A percentile compares a stretch with the other conserved stretches of the same genome.
Evolutionary conservation across 2,797 vertebrate species (phyloP).

Genomic region (Tragopan temminckii): DNA sequence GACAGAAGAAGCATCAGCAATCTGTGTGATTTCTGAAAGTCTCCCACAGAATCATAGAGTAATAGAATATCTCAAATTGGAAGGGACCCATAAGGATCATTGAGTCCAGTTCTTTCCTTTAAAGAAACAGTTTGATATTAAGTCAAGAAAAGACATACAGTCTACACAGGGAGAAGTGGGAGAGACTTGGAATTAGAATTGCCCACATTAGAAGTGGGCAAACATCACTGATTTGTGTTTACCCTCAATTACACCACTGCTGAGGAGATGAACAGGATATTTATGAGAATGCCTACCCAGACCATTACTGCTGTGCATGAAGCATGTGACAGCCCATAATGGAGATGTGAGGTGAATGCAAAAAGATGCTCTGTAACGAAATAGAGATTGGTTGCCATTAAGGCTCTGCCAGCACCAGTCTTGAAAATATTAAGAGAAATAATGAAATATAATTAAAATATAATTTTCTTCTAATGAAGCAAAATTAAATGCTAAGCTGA

Average conservation of each 20-base stretch:
- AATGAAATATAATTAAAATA: constrained; percentile 69
- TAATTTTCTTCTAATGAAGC: constrained; percentile 52
- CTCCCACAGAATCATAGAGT: background rate
- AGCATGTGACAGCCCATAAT: background rate
- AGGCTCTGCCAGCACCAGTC: constrained; percentile 17
- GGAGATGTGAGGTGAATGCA: constrained; percentile 50
- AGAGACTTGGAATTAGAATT: background rate
- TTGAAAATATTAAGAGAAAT: constrained; percentile 63
- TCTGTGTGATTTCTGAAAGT: background rate
- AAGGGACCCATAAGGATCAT: too few relatives aligned
- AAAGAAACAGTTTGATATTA: background rate
- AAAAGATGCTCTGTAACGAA: constrained; percentile 29
- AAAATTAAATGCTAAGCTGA: constrained; percentile 12
- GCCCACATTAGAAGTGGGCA: background rate
- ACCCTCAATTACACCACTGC: background rate
- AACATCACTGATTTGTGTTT: background rate
- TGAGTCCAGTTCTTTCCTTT: background rate
- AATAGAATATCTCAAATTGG: too few relatives aligned
- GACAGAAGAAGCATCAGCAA: background rate
- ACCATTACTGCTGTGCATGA: background rate
- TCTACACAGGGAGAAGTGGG: background rate
- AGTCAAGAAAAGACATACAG: background rate
- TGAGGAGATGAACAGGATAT: background rate
- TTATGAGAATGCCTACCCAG: background rate
- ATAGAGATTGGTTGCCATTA: constrained; percentile 20